Conservation (phyloP, 2,888 invertebrate species). For the Phania funesta region DNA sequence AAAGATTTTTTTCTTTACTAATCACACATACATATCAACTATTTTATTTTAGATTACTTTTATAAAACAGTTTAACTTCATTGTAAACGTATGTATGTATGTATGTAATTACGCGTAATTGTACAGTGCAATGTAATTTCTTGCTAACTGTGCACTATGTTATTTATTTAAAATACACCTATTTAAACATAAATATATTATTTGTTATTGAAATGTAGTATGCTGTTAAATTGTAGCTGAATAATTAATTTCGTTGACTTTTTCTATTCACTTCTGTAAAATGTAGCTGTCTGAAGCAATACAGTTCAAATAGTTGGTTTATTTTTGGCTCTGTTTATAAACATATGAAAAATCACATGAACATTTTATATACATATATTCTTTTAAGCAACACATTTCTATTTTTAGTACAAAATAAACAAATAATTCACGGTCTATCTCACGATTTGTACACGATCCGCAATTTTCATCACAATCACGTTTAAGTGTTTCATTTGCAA, state of each 20-base stretch:
- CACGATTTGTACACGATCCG: conserved; percentile 60
- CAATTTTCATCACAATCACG: conserved; percentile 56
- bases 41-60: neutral
- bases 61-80: neutral
- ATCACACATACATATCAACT: neutral
- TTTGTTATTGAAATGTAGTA: conserved; percentile 7
- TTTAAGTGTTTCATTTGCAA: conserved; percentile 54
- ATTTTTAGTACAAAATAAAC: conserved; percentile 51
- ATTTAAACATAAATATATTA: neutral
- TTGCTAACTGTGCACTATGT: conserved; percentile 41
- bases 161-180: neutral
- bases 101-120: too few species aligned
- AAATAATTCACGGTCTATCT: conserved; percentile 57
- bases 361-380: conserved; percentile 42
- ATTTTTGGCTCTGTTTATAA: conserved; percentile 21
- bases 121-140: too few species aligned
- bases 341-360: conserved; percentile 43
- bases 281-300: neutral
- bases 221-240: conserved; percentile 25
- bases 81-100: too few species aligned
- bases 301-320: conserved; percentile 9
- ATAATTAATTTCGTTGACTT: conserved; percentile 31
- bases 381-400: conserved; percentile 32
- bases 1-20: neutral
- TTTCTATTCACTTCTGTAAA: conserved; percentile 23